phyloP scores from a whole-genome alignment of 2,888 invertebrate species.

The Norana najaformis region DNA sequence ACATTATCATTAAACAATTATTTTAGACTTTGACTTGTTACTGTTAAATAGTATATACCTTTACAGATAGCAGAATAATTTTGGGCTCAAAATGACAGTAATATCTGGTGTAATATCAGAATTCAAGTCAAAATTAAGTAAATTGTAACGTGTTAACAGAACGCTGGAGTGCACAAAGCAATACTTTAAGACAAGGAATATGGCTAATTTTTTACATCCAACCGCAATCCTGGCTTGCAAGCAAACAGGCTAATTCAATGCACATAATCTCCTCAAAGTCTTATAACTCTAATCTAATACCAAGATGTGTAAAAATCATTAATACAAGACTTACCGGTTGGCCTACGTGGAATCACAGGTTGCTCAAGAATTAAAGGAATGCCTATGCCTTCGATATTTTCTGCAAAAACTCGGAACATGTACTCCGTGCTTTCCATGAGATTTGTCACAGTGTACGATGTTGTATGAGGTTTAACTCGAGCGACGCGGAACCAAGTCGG shows the following conservation, averaged over 20 bases:
- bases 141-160: neutral
- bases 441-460: slow-evolving; percentile 58
- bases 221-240: too few species aligned
- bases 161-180: neutral
- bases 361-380: slow-evolving; percentile 66
- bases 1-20: neutral
- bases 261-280: neutral
- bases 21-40: neutral
- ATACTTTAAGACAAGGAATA: too few species aligned
- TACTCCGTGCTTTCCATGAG: slow-evolving; percentile 80
- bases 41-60: neutral
- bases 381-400: slow-evolving; percentile 81
- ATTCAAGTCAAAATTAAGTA: neutral
- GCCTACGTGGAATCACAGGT: slow-evolving; percentile 49
- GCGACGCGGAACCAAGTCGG: slow-evolving; percentile 90
- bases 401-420: slow-evolving; percentile 81
- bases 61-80: neutral
- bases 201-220: too few species aligned
- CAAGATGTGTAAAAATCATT: neutral
- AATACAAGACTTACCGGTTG: slow-evolving; percentile 51
- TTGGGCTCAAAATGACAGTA: neutral
- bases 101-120: neutral
- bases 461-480: slow-evolving; percentile 75
- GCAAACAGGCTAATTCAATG: neutral
- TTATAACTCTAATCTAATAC: neutral